These are phyloP conservation scores for Gymnopithys bicolor DNA, from an alignment of 2,797 vertebrate species.

Conservation along the genomic window DNA sequence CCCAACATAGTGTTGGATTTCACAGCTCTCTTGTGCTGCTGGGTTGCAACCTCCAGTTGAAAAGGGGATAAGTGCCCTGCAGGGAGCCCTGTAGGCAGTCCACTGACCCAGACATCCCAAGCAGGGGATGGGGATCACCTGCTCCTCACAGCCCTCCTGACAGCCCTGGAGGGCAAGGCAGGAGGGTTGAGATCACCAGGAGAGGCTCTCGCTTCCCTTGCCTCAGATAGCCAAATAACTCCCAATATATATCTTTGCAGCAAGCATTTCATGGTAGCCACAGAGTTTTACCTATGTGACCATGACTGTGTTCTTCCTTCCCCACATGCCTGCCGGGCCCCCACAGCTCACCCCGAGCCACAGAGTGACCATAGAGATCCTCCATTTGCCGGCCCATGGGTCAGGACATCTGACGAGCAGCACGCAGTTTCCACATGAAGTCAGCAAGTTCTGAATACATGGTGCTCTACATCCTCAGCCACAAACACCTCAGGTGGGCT, in stretches of 20 bases:
- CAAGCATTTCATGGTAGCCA: not conserved
- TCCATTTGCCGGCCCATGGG: accelerated
- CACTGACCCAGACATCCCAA: accelerated
- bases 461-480: accelerated
- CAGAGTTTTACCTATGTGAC: accelerated
- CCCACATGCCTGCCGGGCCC: accelerated
- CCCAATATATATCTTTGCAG: not conserved
- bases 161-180: accelerated
- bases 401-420: accelerated
- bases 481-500: not conserved
- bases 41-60: not conserved
- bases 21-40: not conserved
- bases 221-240: not conserved
- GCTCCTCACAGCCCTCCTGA: accelerated
- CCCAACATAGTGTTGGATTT: not conserved
- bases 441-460: accelerated
- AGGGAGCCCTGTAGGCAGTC: not conserved
- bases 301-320: not conserved
- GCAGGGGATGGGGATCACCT: not conserved
- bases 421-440: not conserved
- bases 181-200: not conserved
- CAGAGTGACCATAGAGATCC: not conserved
- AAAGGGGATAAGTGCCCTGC: accelerated
- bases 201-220: not conserved
- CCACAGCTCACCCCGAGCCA: not conserved